Base-by-base conservation (phyloP, 2,888 invertebrate species). In the Cosmorhoe ocellata region DNA sequence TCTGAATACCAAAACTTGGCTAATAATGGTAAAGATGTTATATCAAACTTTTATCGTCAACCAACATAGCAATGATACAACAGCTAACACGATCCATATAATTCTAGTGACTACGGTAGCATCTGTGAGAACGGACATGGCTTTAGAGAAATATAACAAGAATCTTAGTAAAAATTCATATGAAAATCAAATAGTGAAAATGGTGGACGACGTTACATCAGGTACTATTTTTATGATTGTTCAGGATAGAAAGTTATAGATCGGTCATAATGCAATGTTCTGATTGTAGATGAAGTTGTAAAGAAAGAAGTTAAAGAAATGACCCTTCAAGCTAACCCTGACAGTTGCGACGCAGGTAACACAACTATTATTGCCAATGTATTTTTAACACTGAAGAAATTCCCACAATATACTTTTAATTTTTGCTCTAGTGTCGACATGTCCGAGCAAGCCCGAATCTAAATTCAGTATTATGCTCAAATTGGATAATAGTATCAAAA, bases 391-490 rank as follows among this genome's bases (percentile, higher is more conserved):
- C 6, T 33, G 32, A 46, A 45, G 26, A 26, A 8, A 9, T 11
- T 2, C 22, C 32, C 37, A 27, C 42, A 34, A 28, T 38, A 38
- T 28, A 39, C 42, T 42, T 62, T 61, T 32, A 47, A 62, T 76
- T 77, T 76, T 61, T 73, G 59, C 72, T 65, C 51, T 77, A 81
- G 80, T 61, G 60, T 27, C 59, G 42, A 40, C 61, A 58, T 40
- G 51, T 59, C 51, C 59, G 48, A 63, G 64, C 63, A 74, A 65
- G 58, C 61, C 59, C 39, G 66, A 64, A 52, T 79, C 81, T 52
- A 81, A 78, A 73, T 74, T 78, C 66, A 73, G 71, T 71, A 70
- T 83, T 31, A 66, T 76, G 57, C 63, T 84, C 65, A 81, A 78
- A 62, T 63, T 82, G 77, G 76, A 78, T 57, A 71, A 64, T 63